These are phyloP conservation scores for Zoroaster sp. DNA, from an alignment of 53 echinoderm and acorn worm species.

Conservation along the genomic window DNA sequence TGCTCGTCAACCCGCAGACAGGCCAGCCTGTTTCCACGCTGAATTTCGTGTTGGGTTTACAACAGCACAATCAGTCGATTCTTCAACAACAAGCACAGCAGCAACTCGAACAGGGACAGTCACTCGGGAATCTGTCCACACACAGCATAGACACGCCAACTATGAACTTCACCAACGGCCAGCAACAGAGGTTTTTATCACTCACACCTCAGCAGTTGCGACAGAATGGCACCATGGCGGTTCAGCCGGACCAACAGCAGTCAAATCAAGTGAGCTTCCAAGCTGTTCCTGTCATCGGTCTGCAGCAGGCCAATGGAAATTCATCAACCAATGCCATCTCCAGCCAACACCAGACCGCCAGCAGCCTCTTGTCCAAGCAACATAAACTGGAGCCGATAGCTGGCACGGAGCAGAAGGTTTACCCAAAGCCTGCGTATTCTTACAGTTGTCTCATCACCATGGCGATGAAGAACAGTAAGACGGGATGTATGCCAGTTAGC, in stretches of 20 bases:
- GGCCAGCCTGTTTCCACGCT: slow-evolving; percentile 75
- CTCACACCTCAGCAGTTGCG: slow-evolving; percentile 43
- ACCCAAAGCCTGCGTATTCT: slow-evolving; percentile 92
- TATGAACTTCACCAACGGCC: slow-evolving; percentile 15
- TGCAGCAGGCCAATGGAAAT: slow-evolving; percentile 26
- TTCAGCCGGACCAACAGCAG: neutral
- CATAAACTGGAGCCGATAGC: slow-evolving; percentile 62
- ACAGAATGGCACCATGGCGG: too few species aligned
- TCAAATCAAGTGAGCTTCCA: slow-evolving; percentile 56
- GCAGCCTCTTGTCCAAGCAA: slow-evolving; percentile 23
- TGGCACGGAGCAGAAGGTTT: slow-evolving; percentile 72
- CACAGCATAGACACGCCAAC: slow-evolving; percentile 3
- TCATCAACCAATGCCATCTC: neutral
- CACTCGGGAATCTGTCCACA: slow-evolving; percentile 15
- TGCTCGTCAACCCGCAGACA: slow-evolving; percentile 95
- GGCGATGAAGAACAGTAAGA: slow-evolving; percentile 97
- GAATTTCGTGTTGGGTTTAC: slow-evolving; percentile 18
- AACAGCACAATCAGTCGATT: slow-evolving; percentile 35
- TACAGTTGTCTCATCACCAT: slow-evolving; percentile 99
- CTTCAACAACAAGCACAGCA: slow-evolving; percentile 42
- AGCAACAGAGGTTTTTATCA: slow-evolving; percentile 39
- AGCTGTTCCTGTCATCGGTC: slow-evolving; percentile 24
- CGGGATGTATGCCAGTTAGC: slow-evolving; percentile 94
- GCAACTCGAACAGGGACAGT: slow-evolving; percentile 28
- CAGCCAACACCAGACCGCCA: slow-evolving; percentile 31